Base-by-base conservation (phyloP, 1,140 invertebrate species). In the Oedothorax gibbosus region DNA sequence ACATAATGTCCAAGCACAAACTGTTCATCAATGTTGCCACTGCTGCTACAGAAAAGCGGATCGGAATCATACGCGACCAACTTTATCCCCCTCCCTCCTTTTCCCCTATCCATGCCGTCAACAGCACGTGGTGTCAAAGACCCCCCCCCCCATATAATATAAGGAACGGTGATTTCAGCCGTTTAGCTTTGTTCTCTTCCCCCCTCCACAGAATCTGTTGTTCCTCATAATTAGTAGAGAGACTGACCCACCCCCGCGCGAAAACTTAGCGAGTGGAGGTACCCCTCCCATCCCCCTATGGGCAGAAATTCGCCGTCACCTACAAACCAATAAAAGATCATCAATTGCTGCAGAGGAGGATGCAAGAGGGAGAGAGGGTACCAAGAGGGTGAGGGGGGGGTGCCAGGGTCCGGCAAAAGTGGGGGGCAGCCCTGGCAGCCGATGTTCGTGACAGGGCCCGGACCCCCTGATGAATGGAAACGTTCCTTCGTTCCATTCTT, bases 271-370 rank as follows among this genome's bases (percentile, higher is more conserved):
- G 35, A 35, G 35, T 35, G 35, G 35, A 35, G 35, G 35, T 35
- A 35, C 35, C 35, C 35, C 35, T 35, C 35, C 35, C 35, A 35
- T 35, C 35, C 35, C 35, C 35, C 35, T 35, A 35, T 35, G 35
- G 35, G 2, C 35, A 35, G 35, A 35, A 35, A 35, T 35, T 35
- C 35, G 35, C 35, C 35, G 35, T 35, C 35, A 83, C 80, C 80
- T 83, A 83, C 80, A 83, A 83, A 83, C 80, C 80, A 83, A 83
- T 83, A 83, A 83, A 83, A 83, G 80, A 83, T 83, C 80, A 83
- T 83, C 80, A 83, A 83, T 83, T 83, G 80, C 69, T 18, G 4
- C 60, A 49, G 69, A 71, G 80, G 80, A 20, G 56, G 21, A 21
- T 12, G 68, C 49, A 49, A 35, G 5, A 54, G 71, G 21, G n/a